Base-by-base conservation (phyloP, 2,888 invertebrate species). In the Melieria crassipennis region DNA sequence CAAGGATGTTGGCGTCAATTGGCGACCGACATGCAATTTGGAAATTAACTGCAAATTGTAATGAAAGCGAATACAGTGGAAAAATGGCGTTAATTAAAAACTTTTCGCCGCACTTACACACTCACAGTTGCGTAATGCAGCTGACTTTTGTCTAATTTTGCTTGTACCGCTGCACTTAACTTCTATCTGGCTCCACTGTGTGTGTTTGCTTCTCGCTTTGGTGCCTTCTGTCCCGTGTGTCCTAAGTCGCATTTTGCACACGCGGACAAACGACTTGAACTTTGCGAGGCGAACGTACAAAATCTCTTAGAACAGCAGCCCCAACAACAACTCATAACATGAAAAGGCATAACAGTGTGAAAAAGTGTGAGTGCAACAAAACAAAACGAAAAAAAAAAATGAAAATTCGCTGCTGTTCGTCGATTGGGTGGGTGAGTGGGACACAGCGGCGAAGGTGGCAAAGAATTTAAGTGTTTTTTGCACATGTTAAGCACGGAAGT, bases 1-100 rank as follows among this genome's bases (percentile, higher is more conserved):
- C 60, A 11, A 60, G 58, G 16, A 60, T 62, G 55, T 13, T 46
- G 45, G 55, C 7, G 46, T 45, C 10, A 56, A 71, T 68, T 71
- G 60, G 16, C 50, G 45, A 45, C 30, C n/a, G 58, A 64, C 71
- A 71, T 71, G 71, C 67, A 71, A 71, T 50, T 64, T 67, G 7
- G 47, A 60, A 71, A 62, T 68, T 55, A 64, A 71, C 48, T 52
- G 64, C 64, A 71, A 52, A 61, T 52, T 55, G 68, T 46, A 46
- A 68, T 71, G 64, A 71, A 68, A 57, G 50, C 47, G 64, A 71
- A 64, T 69, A 69, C 52, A 62, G 52, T 62, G 46, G 55, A 47
- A 68, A 67, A 71, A 42, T 60, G 42, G 64, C 68, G 67, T 64
- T 68, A 50, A 71, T 67, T 68, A 68, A 60, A 69, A 71, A 71